Evolutionary conservation across 2,113 vertebrate genomes (phyloP), one percentile per base, ranked within the genome.

Genomic region (Chaetorhynchus papuensis): DNA sequence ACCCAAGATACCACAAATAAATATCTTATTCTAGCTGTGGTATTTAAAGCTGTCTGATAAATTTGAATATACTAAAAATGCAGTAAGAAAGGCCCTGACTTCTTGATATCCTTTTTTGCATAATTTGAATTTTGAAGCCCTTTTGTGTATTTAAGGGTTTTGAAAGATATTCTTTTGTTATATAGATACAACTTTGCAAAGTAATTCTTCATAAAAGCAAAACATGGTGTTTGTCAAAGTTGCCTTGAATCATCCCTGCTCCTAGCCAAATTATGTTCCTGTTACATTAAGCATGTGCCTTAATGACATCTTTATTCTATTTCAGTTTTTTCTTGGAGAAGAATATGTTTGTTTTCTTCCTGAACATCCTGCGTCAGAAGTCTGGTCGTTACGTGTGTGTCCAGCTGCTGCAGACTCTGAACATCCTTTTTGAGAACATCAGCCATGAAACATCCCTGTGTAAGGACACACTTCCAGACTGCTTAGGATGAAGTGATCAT

Each of bases 341-440:
- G 98, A 99, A 99, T 95, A 99, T 99, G 99, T 99, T 99, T 97
- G 99, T 99, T 71, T 99, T 99, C 98, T 99, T 99, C 97, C 93
- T 99, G 97, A 99, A 99, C 98, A 99, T 99, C 92, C 97, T 99
- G 59, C 98, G 99, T 17, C 99, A 99, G 98, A 99, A 99, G 85
- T 99, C 99, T 0, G 99, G 99, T 35, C 99, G 99, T 45, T 99
- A 99, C 0, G 99, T 99, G 42, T 99, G 99, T 30, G 99, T 99
- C n/a, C 99, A 99, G 95, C 99, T 99, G 82, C 98, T 99, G 63
- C 99, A 99, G 97, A 99, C 99, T 22, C 97, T 99, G 91, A 99
- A 99, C 97, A 99, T 99, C 93, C 99, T 99, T 84, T 99, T 99
- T 95, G 99, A 99, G 96, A 99, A 99, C 92, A 99, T 99, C 95